Base-by-base conservation (phyloP, 37 sponge, comb jelly and placozoan species). In the Cladorhizidae sp. region DNA sequence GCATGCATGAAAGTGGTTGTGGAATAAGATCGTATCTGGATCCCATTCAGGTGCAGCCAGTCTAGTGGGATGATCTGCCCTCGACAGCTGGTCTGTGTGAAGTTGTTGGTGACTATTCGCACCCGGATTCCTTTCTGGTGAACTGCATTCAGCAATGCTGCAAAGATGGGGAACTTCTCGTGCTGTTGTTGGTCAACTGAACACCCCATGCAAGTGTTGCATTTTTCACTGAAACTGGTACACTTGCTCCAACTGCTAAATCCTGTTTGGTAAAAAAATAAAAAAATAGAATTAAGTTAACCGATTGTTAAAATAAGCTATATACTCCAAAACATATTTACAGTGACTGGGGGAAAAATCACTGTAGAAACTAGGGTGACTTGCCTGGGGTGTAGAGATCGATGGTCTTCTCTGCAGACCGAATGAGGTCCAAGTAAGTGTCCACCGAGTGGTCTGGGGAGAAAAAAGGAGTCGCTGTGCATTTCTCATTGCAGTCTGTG, bases 401-500 rank as follows among this genome's bases (percentile, higher is more conserved):
- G n/a, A 94, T 84, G 36, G 59, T 45, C 35, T 80, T 73, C 50
- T 74, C 40, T 29, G 95, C 95, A 20, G 73, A 77, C 38, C 88
- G 56, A 59, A 94, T 94, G 36, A 94, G 82, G 18, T 61, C 45
- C 23, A 94, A 52, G 74, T 94, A 94, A 38, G 85, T 79, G 0
- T 87, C 67, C 8, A 94, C 62, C 9, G 92, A 91, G 70, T 75
- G 76, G 81, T 94, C 95, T 12, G 95, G 95, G 21, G 95, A 94
- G 85, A 94, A 94, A 88, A 82, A 94, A 0, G 95, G 95, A 0
- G 94, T 90, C n/a, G 75, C 91, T 2, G 89, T 85, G 82, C 85
- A 85, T 49, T 26, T 26, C 37, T 55, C 22, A 2, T 29, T 42
- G 76, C 95, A 94, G 8, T 51, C 35, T 2, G 74, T 26, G 26